A percentile compares a stretch with the other conserved stretches of the same genome.
These are phyloP conservation scores for Hirtodrosophila trivittata DNA, from an alignment of 2,888 invertebrate genomes.

Conservation along the genomic window DNA sequence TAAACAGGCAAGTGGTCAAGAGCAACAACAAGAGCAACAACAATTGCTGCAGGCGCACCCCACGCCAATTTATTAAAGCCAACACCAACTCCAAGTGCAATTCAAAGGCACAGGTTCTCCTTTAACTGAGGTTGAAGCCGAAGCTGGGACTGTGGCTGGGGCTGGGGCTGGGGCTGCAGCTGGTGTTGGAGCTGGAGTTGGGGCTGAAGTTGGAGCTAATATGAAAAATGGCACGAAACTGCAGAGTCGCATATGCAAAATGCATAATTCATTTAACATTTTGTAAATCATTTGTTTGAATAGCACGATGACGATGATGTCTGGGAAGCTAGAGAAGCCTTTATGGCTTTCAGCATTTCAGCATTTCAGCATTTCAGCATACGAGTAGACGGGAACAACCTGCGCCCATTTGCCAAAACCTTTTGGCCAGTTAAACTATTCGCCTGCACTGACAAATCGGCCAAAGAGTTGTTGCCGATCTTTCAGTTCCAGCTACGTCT, in stretches of 20 bases:
- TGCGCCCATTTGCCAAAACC: slow-evolving; percentile 41
- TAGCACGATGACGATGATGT: slow-evolving; percentile 74
- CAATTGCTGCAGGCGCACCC: slow-evolving; percentile 70
- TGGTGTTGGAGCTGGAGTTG: slow-evolving; percentile 9
- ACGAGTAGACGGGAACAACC: slow-evolving; percentile 51
- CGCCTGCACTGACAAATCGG: slow-evolving; percentile 81
- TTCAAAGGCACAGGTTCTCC: slow-evolving; percentile 30
- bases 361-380: not conserved
- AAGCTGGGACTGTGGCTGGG: slow-evolving; percentile 1
- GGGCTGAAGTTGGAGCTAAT: slow-evolving; percentile 34
- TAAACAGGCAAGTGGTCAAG: slow-evolving; percentile 33
- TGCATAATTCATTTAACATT: slow-evolving; percentile 81
- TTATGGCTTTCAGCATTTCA: slow-evolving; percentile 2
- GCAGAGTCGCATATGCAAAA: slow-evolving; percentile 72
- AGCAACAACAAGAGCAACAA: slow-evolving; percentile 36
- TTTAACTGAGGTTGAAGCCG: not conserved
- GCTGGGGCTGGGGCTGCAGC: slow-evolving; percentile 5
- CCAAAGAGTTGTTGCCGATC: slow-evolving; percentile 34
- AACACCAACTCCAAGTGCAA: slow-evolving; percentile 60
- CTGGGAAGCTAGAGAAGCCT: slow-evolving; percentile 51
- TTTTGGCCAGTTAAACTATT: slow-evolving; percentile 72
- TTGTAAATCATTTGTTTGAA: slow-evolving; percentile 81
- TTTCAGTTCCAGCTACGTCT: slow-evolving; percentile 14
- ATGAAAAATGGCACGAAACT: slow-evolving; percentile 64
- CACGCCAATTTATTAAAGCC: slow-evolving; percentile 79